These are phyloP conservation scores for Pseudochaenichthys georgianus DNA, from an alignment of 2,797 vertebrate genomes.

Conservation along the genomic window DNA sequence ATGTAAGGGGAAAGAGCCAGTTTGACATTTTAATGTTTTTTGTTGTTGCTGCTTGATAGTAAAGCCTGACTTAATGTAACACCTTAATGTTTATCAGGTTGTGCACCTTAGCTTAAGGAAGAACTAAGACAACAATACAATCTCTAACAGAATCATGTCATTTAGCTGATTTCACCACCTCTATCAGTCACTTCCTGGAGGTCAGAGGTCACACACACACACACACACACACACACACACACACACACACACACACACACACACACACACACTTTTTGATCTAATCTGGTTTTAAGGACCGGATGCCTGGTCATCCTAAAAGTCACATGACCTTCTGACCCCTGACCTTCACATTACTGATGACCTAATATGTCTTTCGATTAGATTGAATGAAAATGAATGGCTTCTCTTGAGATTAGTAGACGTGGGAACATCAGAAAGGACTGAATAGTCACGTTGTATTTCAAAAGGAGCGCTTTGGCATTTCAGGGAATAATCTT, in stretches of 20 bases:
- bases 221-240: too few relatives aligned
- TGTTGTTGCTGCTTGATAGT: too few relatives aligned
- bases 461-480: not conserved
- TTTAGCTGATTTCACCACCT: not conserved
- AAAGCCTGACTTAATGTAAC: too few relatives aligned
- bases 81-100: too few relatives aligned
- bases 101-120: too few relatives aligned
- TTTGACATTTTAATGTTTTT: too few relatives aligned
- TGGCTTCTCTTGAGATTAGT: not conserved
- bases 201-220: too few relatives aligned
- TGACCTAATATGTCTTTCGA: constrained; percentile 2
- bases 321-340: constrained; percentile 52
- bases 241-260: constrained; percentile 28
- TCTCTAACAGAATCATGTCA: too few relatives aligned
- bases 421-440: not conserved
- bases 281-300: constrained; percentile 6
- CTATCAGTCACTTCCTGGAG: constrained; percentile 14
- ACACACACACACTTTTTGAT: constrained; percentile 27
- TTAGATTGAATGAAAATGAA: constrained; percentile 15
- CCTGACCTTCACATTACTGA: constrained; percentile 37
- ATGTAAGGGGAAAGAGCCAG: too few relatives aligned
- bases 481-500: not conserved
- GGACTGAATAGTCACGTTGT: not conserved
- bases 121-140: too few relatives aligned
- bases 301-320: constrained; percentile 17